A percentile compares a stretch with the other conserved stretches of the same genome.
These are phyloP conservation scores for Passer domesticus DNA, from an alignment of 2,113 vertebrate genomes.

Conservation along the genomic window DNA sequence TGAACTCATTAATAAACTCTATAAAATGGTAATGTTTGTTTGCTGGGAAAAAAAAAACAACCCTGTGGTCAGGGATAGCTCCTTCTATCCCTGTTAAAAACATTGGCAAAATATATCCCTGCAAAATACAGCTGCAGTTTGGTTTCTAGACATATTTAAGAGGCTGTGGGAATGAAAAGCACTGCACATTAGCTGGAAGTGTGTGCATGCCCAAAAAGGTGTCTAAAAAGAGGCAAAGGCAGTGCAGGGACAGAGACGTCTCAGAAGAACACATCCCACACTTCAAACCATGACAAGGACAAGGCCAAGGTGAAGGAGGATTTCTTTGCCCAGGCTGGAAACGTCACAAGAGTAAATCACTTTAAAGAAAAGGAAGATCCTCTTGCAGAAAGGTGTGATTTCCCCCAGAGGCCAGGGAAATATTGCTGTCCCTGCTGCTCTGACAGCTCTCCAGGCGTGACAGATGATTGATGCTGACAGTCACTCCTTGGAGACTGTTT, in stretches of 20 bases:
- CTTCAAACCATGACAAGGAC: not conserved
- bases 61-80: not conserved
- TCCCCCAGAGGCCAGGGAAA: not conserved
- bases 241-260: not conserved
- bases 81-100: not conserved
- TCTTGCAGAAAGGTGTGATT: not conserved
- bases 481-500: not conserved
- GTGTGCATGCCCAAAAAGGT: not conserved
- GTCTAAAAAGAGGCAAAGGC: not conserved
- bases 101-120: not conserved
- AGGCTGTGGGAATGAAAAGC: not conserved
- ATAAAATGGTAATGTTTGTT: not conserved
- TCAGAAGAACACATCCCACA: not conserved
- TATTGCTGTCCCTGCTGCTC: not conserved
- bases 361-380: not conserved
- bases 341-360: not conserved
- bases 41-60: fast-evolving
- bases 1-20: not conserved
- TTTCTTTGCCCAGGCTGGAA: not conserved
- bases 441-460: not conserved
- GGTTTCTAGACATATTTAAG: not conserved
- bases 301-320: not conserved
- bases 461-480: not conserved
- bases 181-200: not conserved
- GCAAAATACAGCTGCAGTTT: not conserved